Evolutionary conservation across 2,797 vertebrate species (phyloP).

Genomic region (Natrix natrix): DNA sequence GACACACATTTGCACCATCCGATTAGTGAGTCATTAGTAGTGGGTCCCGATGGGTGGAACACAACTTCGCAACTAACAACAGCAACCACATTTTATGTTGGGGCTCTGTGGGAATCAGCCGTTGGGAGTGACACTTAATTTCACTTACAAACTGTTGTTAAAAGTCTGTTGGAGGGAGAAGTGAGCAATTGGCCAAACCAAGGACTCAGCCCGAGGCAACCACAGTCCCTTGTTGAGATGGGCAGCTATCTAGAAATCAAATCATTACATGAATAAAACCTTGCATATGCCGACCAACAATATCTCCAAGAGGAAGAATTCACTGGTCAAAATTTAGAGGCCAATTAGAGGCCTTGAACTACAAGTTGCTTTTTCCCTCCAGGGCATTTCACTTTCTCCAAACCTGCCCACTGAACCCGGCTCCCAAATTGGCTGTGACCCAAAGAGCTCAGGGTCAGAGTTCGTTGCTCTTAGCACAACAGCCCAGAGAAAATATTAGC

Average conservation of each 20-base stretch:
- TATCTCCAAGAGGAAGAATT: neutral
- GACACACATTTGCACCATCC: too few relatives aligned
- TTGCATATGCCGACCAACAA: neutral
- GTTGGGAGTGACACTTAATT: neutral
- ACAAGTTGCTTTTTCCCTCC: neutral
- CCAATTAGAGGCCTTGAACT: neutral
- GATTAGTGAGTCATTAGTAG: neutral
- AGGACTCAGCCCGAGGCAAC: neutral
- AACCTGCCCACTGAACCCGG: neutral
- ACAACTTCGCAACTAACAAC: too few relatives aligned
- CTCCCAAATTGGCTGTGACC: neutral
- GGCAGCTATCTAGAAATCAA: neutral
- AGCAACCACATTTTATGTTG: neutral
- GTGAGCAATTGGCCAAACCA: neutral
- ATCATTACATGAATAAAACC: neutral
- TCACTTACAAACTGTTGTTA: neutral
- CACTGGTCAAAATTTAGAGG: neutral
- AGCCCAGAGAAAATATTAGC: slow-evolving; percentile 9
- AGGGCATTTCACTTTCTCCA: neutral
- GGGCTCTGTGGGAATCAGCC: neutral
- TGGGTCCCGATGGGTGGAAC: too few relatives aligned
- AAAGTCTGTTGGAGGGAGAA: neutral
- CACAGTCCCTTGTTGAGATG: neutral
- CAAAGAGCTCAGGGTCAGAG: neutral
- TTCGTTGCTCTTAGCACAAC: neutral